Percentiles rank a stretch among this genome's conserved stretches.
Conservation (phyloP, 2,888 invertebrate genomes). For the Plusia festucae region DNA sequence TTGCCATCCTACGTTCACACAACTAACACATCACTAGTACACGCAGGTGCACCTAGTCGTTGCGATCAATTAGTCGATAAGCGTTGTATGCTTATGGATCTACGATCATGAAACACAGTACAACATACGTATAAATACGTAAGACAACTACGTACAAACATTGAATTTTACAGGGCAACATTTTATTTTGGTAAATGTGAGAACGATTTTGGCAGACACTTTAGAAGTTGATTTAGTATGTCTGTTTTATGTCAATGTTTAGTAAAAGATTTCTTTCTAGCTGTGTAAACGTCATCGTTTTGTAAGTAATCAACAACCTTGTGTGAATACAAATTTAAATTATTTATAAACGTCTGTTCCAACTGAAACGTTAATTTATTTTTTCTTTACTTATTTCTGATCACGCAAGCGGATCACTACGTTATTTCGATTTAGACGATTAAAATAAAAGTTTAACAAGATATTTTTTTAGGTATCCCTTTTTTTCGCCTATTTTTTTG, state of each 20-base stretch:
- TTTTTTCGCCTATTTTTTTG: no score
- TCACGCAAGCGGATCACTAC: no score
- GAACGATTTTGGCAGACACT: background rate
- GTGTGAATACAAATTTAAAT: background rate
- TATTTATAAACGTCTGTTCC: background rate
- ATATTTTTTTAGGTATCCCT: no score
- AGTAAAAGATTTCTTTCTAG: background rate
- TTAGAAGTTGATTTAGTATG: background rate
- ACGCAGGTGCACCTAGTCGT: slow-evolving; percentile 69
- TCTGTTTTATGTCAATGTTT: background rate
- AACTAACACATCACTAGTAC: slow-evolving; percentile 50
- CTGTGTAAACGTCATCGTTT: background rate
- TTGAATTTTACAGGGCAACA: background rate
- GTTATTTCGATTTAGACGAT: no score
- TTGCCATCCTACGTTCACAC: slow-evolving; percentile 9
- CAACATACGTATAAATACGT: slow-evolving; percentile 23
- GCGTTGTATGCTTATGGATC: slow-evolving; percentile 59
- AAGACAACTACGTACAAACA: slow-evolving; percentile 17
- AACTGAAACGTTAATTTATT: no score
- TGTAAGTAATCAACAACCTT: background rate
- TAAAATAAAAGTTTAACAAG: no score
- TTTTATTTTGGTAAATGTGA: background rate
- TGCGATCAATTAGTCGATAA: slow-evolving; percentile 82
- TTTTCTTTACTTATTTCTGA: no score
- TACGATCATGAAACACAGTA: slow-evolving; percentile 46